Percentiles rank a stretch among this genome's conserved stretches.
Evolutionary conservation across 2,888 invertebrate genomes (phyloP).

Genomic region (Trachelus troglodyta): DNA sequence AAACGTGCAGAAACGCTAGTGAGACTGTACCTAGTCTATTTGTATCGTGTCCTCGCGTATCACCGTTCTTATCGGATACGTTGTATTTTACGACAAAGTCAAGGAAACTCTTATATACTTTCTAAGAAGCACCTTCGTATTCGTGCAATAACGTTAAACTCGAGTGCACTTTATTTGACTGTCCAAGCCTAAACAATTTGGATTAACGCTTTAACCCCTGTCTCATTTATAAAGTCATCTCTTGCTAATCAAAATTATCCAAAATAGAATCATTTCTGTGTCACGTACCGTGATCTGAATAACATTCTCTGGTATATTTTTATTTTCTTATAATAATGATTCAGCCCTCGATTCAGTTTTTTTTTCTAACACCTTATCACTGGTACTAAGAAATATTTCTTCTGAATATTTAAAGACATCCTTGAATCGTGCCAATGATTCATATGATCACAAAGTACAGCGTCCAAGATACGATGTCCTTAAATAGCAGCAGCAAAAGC

Average conservation of each 20-base stretch:
- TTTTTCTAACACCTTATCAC: neutral
- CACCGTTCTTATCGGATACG: neutral
- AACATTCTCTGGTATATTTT: neutral
- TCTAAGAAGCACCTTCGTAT: neutral
- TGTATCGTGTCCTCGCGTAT: neutral
- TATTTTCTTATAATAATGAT: neutral
- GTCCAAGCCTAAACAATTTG: neutral
- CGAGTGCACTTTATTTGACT: neutral
- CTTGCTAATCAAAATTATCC: neutral
- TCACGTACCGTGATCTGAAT: neutral
- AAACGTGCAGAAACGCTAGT: too few species aligned
- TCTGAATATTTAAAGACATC: neutral
- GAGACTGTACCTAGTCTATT: too few species aligned
- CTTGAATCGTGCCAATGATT: neutral
- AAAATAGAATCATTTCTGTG: neutral
- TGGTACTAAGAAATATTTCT: slow-evolving; percentile 2
- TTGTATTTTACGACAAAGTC: neutral
- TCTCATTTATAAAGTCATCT: neutral
- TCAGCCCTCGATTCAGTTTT: neutral
- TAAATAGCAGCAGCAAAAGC: slow-evolving; percentile 22
- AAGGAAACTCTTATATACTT: neutral
- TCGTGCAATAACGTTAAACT: neutral
- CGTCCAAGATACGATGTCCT: slow-evolving; percentile 1
- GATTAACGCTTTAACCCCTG: neutral
- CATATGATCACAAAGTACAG: neutral